Evolutionary conservation across 1,140 invertebrate genomes (phyloP), one percentile per base, ranked within the genome.

Genomic region (Leguminivora glycinivorella): DNA sequence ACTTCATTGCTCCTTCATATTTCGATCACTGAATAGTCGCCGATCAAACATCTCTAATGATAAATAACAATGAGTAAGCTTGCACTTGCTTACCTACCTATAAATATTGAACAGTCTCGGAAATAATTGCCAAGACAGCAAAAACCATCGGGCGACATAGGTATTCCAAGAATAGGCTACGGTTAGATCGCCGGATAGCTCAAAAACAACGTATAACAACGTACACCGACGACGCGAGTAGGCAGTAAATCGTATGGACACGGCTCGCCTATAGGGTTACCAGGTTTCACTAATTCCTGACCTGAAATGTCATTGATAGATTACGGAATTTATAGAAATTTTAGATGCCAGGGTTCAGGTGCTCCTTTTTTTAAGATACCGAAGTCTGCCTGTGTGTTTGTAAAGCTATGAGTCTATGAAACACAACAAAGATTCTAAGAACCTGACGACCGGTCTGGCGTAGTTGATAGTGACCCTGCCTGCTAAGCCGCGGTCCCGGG

Each of bases 121-220:
- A 63, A 63, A 63, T 63, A 63, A 63, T 63, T 34, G 58, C 14
- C 25, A 29, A 26, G 58, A 63, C 26, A 17, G 34, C 26, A 63
- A 63, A 63, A 63, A 63, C 58, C 9, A 29, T 26, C 25, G 14
- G 25, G 26, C 26, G n/a, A 10, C 58, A 17, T 29, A 26, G 24
- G 56, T 26, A 26, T 63, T 63, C 58, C n/a, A 31, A 63, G 58
- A 63, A 63, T 63, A 63, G 58, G 58, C 24, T 34, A 31, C 14
- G 58, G 24, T 58, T 17, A 29, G 58, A 63, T 63, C 58, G 58
- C 17, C 26, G 58, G 58, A 63, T 63, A 63, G 58, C 58, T 63
- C 58, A 63, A 63, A 63, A 63, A 63, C 58, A n/a, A 25, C 26
- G 26, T 34, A 63, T 31, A 63, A 34, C 58, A 63, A 29, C 25